A percentile compares a stretch with the other conserved stretches of the same genome.
These are phyloP conservation scores for Nesometra sesokonis DNA, from an alignment of 35 echinoderm and acorn worm species.

Conservation along the genomic window DNA sequence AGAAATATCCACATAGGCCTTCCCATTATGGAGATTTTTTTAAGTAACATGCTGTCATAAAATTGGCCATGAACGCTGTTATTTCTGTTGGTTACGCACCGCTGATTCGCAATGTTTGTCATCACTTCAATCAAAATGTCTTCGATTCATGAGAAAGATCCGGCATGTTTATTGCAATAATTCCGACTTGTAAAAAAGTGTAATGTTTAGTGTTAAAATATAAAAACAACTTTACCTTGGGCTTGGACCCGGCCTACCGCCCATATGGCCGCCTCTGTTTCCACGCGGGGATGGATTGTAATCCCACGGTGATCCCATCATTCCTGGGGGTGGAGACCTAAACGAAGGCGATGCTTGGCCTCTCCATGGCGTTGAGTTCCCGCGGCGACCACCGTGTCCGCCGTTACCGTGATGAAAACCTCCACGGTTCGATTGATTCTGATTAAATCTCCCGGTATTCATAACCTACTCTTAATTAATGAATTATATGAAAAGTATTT, in stretches of 20 bases:
- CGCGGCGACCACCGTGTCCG: background rate
- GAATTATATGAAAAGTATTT: background rate
- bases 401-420: background rate
- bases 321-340: background rate
- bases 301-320: background rate
- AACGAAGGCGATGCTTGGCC: background rate
- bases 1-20: too few species aligned
- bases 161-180: too few species aligned
- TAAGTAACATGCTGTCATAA: too few species aligned
- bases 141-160: too few species aligned
- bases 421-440: background rate
- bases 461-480: background rate
- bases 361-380: background rate
- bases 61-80: too few species aligned
- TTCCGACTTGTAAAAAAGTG: too few species aligned
- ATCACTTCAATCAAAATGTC: too few species aligned
- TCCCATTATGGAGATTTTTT: too few species aligned
- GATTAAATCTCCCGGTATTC: background rate
- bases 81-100: too few species aligned
- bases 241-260: background rate
- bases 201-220: too few species aligned
- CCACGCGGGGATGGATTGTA: background rate
- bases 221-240: background rate
- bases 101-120: too few species aligned
- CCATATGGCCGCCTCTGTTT: background rate